A percentile compares a stretch with the other conserved stretches of the same genome.
These are phyloP conservation scores for Halichondria panicea DNA, from an alignment of 37 sponge, comb jelly and placozoan species.

Conservation along the genomic window DNA sequence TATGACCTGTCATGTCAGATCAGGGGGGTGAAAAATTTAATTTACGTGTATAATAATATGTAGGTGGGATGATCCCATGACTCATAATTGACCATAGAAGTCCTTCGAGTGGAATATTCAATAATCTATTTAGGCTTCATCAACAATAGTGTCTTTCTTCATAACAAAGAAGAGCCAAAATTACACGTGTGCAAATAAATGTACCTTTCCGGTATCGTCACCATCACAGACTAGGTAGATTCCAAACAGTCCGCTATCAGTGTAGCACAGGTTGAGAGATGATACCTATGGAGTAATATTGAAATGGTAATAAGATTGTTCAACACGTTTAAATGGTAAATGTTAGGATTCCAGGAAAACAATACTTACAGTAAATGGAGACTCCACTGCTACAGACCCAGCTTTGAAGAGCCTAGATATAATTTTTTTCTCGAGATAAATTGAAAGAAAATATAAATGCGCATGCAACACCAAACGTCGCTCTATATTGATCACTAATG, in stretches of 20 bases:
- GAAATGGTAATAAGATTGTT: no score
- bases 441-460: slow-evolving; percentile 1
- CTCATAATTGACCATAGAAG: not conserved
- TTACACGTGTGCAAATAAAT: not conserved
- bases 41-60: not conserved
- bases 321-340: no score
- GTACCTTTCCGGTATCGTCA: slow-evolving; percentile 46
- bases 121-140: not conserved
- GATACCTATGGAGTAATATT: slow-evolving; percentile 26
- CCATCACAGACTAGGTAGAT: slow-evolving; percentile 48
- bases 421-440: not conserved
- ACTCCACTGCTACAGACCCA: slow-evolving; percentile 24
- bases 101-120: no score
- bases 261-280: slow-evolving; percentile 63
- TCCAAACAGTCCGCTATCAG: slow-evolving; percentile 84
- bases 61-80: not conserved
- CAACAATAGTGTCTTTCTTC: not conserved
- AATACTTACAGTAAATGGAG: slow-evolving; percentile 55
- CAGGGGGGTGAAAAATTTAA: no score
- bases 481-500: no score
- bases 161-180: not conserved
- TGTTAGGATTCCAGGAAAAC: no score
- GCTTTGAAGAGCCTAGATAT: slow-evolving; percentile 60
- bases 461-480: no score
- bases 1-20: not conserved